phyloP scores from a whole-genome alignment of 2,113 vertebrate genomes.

The Erythrocebus patas region DNA sequence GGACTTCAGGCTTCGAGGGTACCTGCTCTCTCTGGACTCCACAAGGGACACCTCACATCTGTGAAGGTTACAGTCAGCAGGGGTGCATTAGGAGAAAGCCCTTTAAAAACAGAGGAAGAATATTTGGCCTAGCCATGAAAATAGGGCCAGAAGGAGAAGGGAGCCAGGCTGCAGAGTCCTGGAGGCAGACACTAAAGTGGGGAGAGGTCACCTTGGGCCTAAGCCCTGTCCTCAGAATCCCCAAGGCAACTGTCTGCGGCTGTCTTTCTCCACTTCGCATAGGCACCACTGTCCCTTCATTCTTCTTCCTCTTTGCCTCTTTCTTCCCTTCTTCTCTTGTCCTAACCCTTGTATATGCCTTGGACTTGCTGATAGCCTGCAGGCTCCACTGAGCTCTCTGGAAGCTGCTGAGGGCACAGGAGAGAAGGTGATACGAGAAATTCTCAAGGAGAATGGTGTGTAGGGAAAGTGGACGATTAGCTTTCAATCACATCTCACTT shows the following conservation, averaged over 20 bases:
- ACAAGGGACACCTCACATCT: not conserved
- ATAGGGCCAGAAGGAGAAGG: not conserved
- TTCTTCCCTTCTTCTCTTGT: not conserved
- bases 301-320: not conserved
- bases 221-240: not conserved
- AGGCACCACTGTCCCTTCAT: not conserved
- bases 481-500: not conserved
- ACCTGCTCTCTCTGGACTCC: not conserved
- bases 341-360: not conserved
- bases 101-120: not conserved
- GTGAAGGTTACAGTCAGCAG: not conserved
- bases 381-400: no score
- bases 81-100: not conserved
- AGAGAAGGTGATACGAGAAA: no score
- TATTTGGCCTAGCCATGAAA: not conserved
- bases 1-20: not conserved
- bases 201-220: not conserved
- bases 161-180: not conserved
- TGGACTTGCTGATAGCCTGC: not conserved
- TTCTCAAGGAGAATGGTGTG: not conserved
- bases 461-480: not conserved
- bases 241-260: not conserved
- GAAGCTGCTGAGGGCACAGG: not conserved
- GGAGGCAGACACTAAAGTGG: not conserved
- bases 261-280: constrained; percentile 11